Evolutionary conservation across 2,797 vertebrate genomes (phyloP), one percentile per base, ranked within the genome.

Genomic region (Caiman crocodilus): DNA sequence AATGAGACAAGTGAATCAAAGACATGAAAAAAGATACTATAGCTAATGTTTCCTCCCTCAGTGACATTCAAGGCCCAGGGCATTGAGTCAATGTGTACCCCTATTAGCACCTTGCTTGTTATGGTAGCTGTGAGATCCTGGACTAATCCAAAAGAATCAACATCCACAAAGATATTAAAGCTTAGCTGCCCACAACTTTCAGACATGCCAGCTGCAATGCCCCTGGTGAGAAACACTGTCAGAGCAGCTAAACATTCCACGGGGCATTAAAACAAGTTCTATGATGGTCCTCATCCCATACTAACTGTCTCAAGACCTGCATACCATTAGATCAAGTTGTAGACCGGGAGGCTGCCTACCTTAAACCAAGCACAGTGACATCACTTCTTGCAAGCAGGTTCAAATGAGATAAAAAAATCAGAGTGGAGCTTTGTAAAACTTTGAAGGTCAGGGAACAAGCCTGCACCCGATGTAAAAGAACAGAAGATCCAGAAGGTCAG

Each of bases 371-470:
- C 69, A 30, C 57, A 50, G 61, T 30, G 26, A 79, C 21, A 32
- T 80, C 69, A 17, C 55, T 21, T 57, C 30, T n/a, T 26, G 20
- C 50, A 71, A 58, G 69, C 42, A 75, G 63, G 23, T 26, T 20
- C 42, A 88, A 50, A 69, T 23, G 67, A 69, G 69, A 78, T 73
- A 56, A 75, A 30, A 20, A 6, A 28, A 17, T 14, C 25, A 32
- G 16, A 42, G 28, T 6, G 58, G 42, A 77, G 42, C 26, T 3
- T 0, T 1, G 25, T 2, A 1, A 0, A 11, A 4, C 6, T 17
- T 61, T 28, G 63, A 67, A 85, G 50, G 1, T 1, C 0, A 0
- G 76, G 42, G 32, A 3, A 11, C 25, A 18, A 0, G 0, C 26
- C 2, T 10, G 73, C 81, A 78, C 60, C 59, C 65, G 23, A 82